A percentile compares a stretch with the other conserved stretches of the same genome.
Conservation (phyloP, 2,113 vertebrate genomes). For the Bufo gargarizans region DNA sequence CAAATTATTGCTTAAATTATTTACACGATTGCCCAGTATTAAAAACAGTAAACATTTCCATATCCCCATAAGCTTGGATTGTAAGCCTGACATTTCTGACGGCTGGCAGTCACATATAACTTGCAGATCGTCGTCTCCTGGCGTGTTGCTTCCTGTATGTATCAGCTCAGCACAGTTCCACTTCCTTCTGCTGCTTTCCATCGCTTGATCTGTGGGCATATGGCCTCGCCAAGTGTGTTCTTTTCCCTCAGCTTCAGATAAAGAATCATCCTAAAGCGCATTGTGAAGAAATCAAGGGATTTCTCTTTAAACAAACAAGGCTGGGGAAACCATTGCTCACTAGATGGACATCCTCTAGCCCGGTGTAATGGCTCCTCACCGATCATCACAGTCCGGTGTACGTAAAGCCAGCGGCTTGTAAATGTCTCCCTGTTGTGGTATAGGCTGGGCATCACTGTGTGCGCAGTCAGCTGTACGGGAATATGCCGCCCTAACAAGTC, state of each 20-base stretch:
- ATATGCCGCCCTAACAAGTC: neutral
- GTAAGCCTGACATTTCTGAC: neutral
- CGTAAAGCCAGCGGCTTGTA: neutral
- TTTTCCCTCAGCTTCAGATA: conserved; percentile 21
- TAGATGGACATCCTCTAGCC: neutral
- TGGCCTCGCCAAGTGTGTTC: conserved; percentile 33
- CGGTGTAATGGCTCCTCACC: neutral
- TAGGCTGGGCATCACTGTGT: neutral
- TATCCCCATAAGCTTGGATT: too few relatives aligned
- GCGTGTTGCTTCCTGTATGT: conserved; percentile 36
- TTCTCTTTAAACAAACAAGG: neutral
- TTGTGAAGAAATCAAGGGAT: neutral
- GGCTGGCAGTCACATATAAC: conserved; percentile 22
- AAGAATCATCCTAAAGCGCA: neutral
- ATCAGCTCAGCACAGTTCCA: conserved; percentile 16
- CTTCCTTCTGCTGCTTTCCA: conserved; percentile 40
- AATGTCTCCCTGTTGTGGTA: neutral
- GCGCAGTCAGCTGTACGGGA: neutral
- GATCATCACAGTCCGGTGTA: neutral
- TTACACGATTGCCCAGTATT: neutral
- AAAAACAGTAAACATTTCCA: neutral
- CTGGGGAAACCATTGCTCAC: neutral
- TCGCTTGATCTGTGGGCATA: conserved; percentile 36
- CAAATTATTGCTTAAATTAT: too few relatives aligned
- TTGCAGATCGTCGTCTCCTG: conserved; percentile 34